Evolutionary conservation across 2,113 vertebrate genomes (phyloP).

Genomic region (Columba livia): DNA sequence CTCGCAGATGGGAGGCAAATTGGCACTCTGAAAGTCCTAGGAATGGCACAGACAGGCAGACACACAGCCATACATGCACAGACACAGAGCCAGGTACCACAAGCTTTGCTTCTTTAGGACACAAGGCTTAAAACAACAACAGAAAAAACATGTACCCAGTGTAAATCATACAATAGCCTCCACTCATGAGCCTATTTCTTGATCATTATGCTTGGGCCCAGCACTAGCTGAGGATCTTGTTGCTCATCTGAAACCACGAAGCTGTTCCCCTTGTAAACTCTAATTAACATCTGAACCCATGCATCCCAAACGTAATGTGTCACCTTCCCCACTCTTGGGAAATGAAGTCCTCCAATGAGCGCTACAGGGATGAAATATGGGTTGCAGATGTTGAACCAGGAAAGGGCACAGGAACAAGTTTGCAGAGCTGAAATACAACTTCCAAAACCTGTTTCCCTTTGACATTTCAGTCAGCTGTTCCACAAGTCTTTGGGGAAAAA

Average conservation of each 20-base stretch:
- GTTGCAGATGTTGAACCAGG: constrained; percentile 59
- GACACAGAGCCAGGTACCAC: rapidly evolving
- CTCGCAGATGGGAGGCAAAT: neutral
- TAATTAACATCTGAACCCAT: neutral
- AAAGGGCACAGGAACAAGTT: constrained; percentile 40
- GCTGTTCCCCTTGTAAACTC: neutral
- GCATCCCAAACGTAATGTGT: neutral
- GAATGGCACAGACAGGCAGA: neutral
- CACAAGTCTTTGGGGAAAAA: constrained; percentile 41
- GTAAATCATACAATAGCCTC: neutral
- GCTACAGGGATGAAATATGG: constrained; percentile 44
- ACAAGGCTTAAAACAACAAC: neutral
- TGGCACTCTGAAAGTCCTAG: neutral
- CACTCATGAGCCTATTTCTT: neutral
- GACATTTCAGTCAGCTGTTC: constrained; percentile 67
- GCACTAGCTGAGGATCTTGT: neutral
- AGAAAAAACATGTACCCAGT: neutral
- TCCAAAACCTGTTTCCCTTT: constrained; percentile 62
- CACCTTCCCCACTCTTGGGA: constrained; percentile 46
- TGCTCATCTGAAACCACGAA: constrained; percentile 1
- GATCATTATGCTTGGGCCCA: neutral
- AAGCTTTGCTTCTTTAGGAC: neutral
- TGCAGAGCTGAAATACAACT: constrained; percentile 9
- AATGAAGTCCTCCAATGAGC: neutral
- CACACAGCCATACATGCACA: neutral